These are phyloP conservation scores for Marronus borbonicus DNA, from an alignment of 2,888 invertebrate genomes.

Conservation along the genomic window DNA sequence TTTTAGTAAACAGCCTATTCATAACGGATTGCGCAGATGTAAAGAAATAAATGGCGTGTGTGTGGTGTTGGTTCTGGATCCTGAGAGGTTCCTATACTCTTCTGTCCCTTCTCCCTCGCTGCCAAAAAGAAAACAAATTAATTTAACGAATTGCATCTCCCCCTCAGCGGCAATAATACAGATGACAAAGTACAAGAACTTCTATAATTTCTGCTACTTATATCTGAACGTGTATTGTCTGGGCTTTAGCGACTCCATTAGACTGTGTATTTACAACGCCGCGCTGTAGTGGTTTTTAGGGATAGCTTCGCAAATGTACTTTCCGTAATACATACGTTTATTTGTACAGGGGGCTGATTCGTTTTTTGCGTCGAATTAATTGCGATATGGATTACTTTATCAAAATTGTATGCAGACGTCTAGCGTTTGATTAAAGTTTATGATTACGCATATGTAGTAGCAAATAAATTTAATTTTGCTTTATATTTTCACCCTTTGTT, in stretches of 20 bases:
- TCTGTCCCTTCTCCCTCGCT: conserved; percentile 18
- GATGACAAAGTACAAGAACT: conserved; percentile 59
- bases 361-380: too few species aligned
- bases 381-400: too few species aligned
- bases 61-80: conserved; percentile 14
- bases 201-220: conserved; percentile 57
- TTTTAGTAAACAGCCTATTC: conserved; percentile 39
- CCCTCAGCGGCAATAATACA: conserved; percentile 58
- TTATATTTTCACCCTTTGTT: too few species aligned
- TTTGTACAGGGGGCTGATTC: background rate
- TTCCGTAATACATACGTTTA: conserved; percentile 56
- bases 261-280: conserved; percentile 62
- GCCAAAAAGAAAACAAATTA: conserved; percentile 51
- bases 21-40: conserved; percentile 34
- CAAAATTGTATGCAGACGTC: too few species aligned
- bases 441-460: too few species aligned
- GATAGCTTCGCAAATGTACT: conserved; percentile 59
- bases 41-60: conserved; percentile 40
- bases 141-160: conserved; percentile 47
- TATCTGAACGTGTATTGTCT: conserved; percentile 59
- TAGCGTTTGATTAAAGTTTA: too few species aligned
- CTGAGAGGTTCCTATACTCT: conserved; percentile 3
- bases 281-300: conserved; percentile 52
- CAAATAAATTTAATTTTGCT: too few species aligned
- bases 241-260: conserved; percentile 63